These are phyloP conservation scores for Uria aalge DNA, from an alignment of 2,113 vertebrate species.

Conservation along the genomic window DNA sequence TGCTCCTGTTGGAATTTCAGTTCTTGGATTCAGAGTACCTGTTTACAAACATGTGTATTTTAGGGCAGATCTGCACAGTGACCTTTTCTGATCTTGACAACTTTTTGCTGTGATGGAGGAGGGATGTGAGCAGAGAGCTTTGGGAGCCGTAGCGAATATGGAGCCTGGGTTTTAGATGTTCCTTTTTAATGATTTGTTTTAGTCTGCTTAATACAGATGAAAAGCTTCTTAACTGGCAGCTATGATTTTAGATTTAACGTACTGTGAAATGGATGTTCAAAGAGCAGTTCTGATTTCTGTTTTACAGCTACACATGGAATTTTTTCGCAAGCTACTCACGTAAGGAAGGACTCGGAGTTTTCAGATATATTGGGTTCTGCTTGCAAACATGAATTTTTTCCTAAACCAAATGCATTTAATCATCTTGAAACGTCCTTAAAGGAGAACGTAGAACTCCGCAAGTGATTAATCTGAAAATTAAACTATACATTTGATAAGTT, in stretches of 20 bases:
- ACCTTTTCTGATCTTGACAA: not conserved
- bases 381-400: not conserved
- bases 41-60: not conserved
- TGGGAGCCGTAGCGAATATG: rapidly evolving
- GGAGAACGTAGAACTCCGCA: not conserved
- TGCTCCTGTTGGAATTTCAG: not conserved
- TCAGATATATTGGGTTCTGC: not conserved
- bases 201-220: not conserved
- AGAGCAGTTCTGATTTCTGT: not conserved
- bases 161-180: not conserved
- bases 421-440: not conserved
- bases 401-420: not conserved
- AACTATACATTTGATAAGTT: not conserved
- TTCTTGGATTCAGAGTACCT: not conserved
- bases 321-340: rapidly evolving
- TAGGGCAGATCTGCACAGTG: not conserved
- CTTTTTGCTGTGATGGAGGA: not conserved
- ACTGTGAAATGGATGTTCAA: not conserved
- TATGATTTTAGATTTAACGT: not conserved
- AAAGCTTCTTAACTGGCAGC: not conserved
- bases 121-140: not conserved
- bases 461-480: not conserved
- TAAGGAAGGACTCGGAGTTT: not conserved
- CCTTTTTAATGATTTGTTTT: not conserved
- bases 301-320: not conserved